Base-by-base conservation (phyloP, 2,888 invertebrate genomes). In the Cremastinae sp. region DNA sequence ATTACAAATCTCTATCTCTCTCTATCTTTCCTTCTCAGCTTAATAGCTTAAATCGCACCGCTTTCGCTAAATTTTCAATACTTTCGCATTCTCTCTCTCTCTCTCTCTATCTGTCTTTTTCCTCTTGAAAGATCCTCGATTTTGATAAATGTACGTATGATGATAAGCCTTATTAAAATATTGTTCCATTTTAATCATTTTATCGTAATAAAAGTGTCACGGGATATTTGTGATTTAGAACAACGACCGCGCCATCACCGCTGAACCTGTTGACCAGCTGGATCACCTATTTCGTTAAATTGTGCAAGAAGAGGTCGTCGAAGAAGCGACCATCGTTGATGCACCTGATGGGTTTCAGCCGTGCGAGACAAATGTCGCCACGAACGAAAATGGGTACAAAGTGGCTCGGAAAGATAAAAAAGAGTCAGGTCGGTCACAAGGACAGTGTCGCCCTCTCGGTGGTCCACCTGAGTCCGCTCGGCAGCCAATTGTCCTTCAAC, bases 161-260 rank as follows among this genome's bases (percentile, higher is more conserved):
- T n/a, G n/a, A n/a, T n/a, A n/a, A n/a, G n/a, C n/a, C n/a, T n/a
- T n/a, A n/a, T n/a, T n/a, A n/a, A n/a, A n/a, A n/a, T n/a, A n/a
- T n/a, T n/a, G n/a, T n/a, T n/a, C n/a, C n/a, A n/a, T n/a, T n/a
- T n/a, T n/a, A 14, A 10, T 12, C 16, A 8, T 9, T 45, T 43
- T 9, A 34, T 10, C 41, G 18, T 53, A 12, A 1, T 49, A 9
- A 34, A 45, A 41, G 14, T 9, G 12, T 43, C 28, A 2, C n/a
- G n/a, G n/a, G n/a, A n/a, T n/a, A n/a, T n/a, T n/a, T n/a, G n/a
- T 12, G 12, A 65, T 78, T 73, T 75, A 94, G 96, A 86, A 98
- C 98, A 5, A 97, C 96, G 70, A 98, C 98, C 0, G 98, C 99
- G 0, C 99, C 99, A 0, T 96, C 99, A 10, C 99, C 99, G 0